Conservation (phyloP, 2,113 vertebrate genomes). For the Psammodynastes pulverulentus region DNA sequence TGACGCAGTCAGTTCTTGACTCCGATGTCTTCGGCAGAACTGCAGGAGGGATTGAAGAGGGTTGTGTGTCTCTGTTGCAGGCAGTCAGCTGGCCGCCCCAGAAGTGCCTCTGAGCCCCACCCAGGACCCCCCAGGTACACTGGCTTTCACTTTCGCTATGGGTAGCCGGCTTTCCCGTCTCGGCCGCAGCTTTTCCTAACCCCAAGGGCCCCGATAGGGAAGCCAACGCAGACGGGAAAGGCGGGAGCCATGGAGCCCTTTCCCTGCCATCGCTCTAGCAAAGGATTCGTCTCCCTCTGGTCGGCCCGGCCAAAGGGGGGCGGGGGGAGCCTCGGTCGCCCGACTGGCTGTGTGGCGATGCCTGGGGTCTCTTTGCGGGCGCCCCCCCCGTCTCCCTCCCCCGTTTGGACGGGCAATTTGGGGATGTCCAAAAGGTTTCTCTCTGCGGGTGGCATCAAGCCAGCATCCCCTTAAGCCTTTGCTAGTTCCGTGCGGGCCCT, state of each 20-base stretch:
- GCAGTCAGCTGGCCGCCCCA: not conserved
- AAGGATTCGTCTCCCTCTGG: not conserved
- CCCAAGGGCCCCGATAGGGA: not conserved
- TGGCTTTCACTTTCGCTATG: not conserved
- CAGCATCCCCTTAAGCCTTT: not conserved
- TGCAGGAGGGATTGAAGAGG: not conserved
- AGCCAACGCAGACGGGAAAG: not conserved
- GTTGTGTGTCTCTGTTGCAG: not conserved
- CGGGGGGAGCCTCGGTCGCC: not conserved
- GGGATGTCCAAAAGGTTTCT: not conserved
- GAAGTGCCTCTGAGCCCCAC: not conserved
- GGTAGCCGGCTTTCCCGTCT: not conserved
- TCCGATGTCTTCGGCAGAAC: not conserved
- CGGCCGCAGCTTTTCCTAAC: not conserved
- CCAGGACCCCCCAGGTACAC: not conserved
- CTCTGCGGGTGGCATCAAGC: not conserved
- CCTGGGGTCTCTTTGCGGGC: not conserved
- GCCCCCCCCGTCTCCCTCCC: not conserved
- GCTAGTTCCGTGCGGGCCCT: not conserved
- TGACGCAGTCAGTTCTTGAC: not conserved
- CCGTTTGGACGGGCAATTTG: not conserved
- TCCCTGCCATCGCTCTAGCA: not conserved
- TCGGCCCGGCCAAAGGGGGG: not conserved
- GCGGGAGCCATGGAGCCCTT: not conserved
- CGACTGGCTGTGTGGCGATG: not conserved